Conservation (phyloP, 2,113 vertebrate species). For the Brachypteracias leptosomus region DNA sequence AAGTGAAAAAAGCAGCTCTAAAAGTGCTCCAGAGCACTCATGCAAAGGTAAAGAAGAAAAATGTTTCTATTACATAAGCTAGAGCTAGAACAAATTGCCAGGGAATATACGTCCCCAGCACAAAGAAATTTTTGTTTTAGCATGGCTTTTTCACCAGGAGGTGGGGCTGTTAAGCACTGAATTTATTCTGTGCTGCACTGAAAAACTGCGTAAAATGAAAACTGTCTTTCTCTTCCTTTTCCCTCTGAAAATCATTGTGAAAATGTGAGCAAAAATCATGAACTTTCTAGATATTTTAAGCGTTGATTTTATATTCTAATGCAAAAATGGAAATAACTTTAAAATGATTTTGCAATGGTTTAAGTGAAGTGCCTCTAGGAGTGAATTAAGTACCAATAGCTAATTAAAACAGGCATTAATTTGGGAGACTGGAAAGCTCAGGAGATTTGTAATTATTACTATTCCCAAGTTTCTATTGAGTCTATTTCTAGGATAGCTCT, state of each 20-base stretch:
- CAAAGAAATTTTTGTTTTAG: not conserved
- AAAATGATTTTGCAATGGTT: not conserved
- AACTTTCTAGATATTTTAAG: constrained; percentile 15
- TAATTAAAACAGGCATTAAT: constrained; percentile 63
- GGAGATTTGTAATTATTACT: constrained; percentile 54
- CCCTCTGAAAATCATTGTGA: not conserved
- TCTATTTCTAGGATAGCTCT: constrained; percentile 30
- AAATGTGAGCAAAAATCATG: not conserved
- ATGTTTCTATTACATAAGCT: not conserved
- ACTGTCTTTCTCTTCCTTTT: not conserved
- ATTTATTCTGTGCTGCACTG: not conserved
- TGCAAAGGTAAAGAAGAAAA: not conserved
- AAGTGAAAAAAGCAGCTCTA: not conserved
- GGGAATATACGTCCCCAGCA: not conserved
- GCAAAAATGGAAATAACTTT: not conserved
- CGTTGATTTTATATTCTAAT: not conserved
- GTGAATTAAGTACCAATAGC: constrained; percentile 21
- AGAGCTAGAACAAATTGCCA: not conserved
- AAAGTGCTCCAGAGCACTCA: not conserved
- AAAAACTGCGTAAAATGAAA: not conserved
- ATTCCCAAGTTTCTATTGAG: constrained; percentile 21
- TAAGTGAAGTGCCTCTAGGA: constrained; percentile 5
- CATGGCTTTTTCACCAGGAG: constrained; percentile 43
- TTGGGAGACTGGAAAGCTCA: constrained; percentile 29
- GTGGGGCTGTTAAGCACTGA: constrained; percentile 59